Conservation (phyloP, 2,797 vertebrate species). For the Urophycis tenuis region DNA sequence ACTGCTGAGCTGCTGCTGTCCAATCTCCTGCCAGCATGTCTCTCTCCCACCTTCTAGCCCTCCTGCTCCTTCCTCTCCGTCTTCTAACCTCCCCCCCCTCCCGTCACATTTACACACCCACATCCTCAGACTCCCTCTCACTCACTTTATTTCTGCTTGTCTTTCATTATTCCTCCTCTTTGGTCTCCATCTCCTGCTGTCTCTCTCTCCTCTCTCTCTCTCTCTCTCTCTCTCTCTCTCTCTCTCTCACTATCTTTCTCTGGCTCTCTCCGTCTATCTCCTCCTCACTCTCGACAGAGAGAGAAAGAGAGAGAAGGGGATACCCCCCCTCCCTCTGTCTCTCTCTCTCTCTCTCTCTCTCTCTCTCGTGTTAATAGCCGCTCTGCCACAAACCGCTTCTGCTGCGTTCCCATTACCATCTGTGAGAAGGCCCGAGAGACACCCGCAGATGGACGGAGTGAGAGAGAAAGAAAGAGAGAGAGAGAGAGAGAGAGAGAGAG, state of each 20-base stretch:
- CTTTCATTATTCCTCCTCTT: neutral
- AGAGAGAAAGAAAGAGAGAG: neutral
- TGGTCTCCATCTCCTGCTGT: neutral
- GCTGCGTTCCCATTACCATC: neutral
- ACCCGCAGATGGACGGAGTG: neutral
- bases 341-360: neutral
- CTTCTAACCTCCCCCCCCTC: neutral
- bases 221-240: neutral
- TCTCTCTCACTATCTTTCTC: neutral
- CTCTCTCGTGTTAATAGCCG: neutral
- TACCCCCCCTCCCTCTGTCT: neutral
- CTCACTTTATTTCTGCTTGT: neutral
- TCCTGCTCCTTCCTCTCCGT: neutral
- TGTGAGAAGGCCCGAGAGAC: neutral
- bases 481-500: neutral
- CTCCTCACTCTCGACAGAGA: neutral
- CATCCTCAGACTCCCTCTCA: neutral
- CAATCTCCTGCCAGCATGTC: neutral
- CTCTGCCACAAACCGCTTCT: neutral
- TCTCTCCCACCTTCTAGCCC: neutral
- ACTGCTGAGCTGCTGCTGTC: neutral
- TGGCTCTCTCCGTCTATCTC: no score
- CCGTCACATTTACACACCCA: no score
- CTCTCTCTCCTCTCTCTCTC: neutral
- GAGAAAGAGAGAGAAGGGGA: no score